Conservation (phyloP, 1,140 invertebrate species). For the Neodiprion lecontei region DNA sequence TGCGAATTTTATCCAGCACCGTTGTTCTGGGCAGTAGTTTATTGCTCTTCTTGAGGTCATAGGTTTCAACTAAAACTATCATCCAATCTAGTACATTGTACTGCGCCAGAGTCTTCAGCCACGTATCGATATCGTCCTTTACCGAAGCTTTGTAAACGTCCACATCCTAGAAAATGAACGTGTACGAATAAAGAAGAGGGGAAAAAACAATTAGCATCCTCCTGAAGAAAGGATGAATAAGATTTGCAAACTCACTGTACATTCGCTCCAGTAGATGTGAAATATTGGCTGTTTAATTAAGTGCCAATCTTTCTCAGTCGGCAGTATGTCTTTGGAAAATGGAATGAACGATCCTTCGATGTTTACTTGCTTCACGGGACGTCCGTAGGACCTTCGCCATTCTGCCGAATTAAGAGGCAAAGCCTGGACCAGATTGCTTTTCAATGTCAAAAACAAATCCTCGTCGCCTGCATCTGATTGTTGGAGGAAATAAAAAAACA, state of each 20-base stretch:
- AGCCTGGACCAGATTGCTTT: constrained; percentile 76
- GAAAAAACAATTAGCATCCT: constrained; percentile 1
- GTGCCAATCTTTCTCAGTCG: constrained; percentile 75
- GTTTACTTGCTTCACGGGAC: constrained; percentile 82
- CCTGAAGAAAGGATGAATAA: neutral
- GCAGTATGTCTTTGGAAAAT: constrained; percentile 75
- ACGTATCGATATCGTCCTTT: constrained; percentile 87
- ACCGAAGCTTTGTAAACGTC: constrained; percentile 87
- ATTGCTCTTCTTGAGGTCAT: constrained; percentile 90
- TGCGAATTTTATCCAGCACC: constrained; percentile 92
- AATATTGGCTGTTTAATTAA: constrained; percentile 88
- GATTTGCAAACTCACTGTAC: constrained; percentile 70
- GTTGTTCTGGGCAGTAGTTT: constrained; percentile 92
- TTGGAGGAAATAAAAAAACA: neutral
- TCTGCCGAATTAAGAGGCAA: constrained; percentile 87
- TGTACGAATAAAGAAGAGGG: neutral
- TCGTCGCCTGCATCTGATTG: constrained; percentile 85
- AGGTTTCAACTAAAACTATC: constrained; percentile 90
- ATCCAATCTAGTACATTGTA: constrained; percentile 90
- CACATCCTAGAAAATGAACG: constrained; percentile 75
- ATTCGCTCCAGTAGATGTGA: constrained; percentile 95
- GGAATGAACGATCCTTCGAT: constrained; percentile 86
- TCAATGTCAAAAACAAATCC: constrained; percentile 83
- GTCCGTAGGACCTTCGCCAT: constrained; percentile 86
- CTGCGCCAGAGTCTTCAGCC: constrained; percentile 80